These are phyloP conservation scores for Zoanthus gigantus DNA, from an alignment of 92 coral and sea anemone genomes.

Conservation along the genomic window DNA sequence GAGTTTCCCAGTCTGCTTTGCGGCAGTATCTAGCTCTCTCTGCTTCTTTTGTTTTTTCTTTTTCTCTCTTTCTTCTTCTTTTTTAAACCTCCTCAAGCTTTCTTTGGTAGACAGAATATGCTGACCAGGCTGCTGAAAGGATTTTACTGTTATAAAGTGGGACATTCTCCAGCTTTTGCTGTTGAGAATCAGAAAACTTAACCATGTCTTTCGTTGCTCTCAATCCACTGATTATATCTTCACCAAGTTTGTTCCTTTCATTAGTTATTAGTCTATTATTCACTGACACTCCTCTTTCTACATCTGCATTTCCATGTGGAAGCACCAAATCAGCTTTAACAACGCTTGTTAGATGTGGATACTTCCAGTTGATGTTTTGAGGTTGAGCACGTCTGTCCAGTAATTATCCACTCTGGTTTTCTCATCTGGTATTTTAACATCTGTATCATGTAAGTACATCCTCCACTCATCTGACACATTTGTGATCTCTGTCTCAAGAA, in stretches of 20 bases:
- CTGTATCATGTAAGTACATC: slow-evolving; percentile 50
- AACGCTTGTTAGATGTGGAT: slow-evolving; percentile 40
- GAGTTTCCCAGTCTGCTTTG: slow-evolving; percentile 38
- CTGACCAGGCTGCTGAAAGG: neutral
- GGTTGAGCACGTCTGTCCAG: slow-evolving; percentile 34
- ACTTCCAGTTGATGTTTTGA: slow-evolving; percentile 52
- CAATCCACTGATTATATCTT: slow-evolving; percentile 44
- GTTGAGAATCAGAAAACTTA: slow-evolving; percentile 31
- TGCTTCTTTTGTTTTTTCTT: slow-evolving; percentile 27
- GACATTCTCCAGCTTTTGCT: slow-evolving; percentile 31
- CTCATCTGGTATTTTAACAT: slow-evolving; percentile 42
- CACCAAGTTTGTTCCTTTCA: slow-evolving; percentile 41
- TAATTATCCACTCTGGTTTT: slow-evolving; percentile 53
- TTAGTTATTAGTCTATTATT: slow-evolving; percentile 26
- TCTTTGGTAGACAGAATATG: slow-evolving; percentile 41
- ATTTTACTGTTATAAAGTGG: slow-evolving; percentile 32
- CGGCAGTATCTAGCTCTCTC: slow-evolving; percentile 44
- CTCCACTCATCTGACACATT: slow-evolving; percentile 48
- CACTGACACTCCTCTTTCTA: slow-evolving; percentile 44
- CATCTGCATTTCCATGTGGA: slow-evolving; percentile 48
- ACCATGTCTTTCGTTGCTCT: slow-evolving; percentile 37
- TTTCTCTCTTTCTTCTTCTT: slow-evolving; percentile 14
- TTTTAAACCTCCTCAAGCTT: slow-evolving; percentile 15
- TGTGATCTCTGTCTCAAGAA: slow-evolving; percentile 37
- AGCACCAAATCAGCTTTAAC: slow-evolving; percentile 50